These are phyloP conservation scores for Phenacoccus solenopsis DNA, from an alignment of 1,140 invertebrate genomes.

Conservation along the genomic window DNA sequence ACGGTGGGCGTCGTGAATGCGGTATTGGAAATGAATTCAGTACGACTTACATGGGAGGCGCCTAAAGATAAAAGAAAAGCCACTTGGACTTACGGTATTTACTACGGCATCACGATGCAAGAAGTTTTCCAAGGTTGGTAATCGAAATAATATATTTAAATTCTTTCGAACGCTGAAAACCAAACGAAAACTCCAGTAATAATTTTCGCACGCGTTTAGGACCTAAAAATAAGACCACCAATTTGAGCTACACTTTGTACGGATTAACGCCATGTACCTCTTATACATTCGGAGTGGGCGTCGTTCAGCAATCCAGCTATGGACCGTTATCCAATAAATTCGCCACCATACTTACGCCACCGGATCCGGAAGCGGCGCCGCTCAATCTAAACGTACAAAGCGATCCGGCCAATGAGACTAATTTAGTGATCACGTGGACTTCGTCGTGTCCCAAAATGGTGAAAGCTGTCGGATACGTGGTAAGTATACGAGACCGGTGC, in stretches of 20 bases:
- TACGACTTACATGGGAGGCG: background rate
- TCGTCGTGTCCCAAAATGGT: constrained; percentile 38
- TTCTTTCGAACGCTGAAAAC: too few relatives aligned
- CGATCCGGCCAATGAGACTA: constrained; percentile 27
- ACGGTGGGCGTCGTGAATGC: constrained; percentile 10
- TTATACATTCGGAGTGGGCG: constrained; percentile 57
- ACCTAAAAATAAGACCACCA: constrained; percentile 40
- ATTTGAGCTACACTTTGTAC: constrained; percentile 43
- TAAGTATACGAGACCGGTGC: too few relatives aligned
- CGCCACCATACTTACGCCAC: constrained; percentile 44
- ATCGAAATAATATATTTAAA: too few relatives aligned
- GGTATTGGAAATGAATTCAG: constrained; percentile 10
- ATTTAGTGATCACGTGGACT: constrained; percentile 37
- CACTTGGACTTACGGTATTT: background rate
- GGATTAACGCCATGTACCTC: constrained; percentile 55
- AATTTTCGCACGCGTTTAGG: too few relatives aligned
- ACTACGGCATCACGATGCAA: constrained; percentile 25
- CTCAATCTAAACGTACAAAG: constrained; percentile 38
- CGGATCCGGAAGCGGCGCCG: constrained; percentile 45
- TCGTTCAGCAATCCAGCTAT: constrained; percentile 45
- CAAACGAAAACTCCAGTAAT: too few relatives aligned
- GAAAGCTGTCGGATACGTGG: constrained; percentile 42
- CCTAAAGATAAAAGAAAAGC: background rate
- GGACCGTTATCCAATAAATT: constrained; percentile 46
- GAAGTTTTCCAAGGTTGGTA: constrained; percentile 36